Base-by-base conservation (phyloP, 2,113 vertebrate species). In the Apeltes quadracus region DNA sequence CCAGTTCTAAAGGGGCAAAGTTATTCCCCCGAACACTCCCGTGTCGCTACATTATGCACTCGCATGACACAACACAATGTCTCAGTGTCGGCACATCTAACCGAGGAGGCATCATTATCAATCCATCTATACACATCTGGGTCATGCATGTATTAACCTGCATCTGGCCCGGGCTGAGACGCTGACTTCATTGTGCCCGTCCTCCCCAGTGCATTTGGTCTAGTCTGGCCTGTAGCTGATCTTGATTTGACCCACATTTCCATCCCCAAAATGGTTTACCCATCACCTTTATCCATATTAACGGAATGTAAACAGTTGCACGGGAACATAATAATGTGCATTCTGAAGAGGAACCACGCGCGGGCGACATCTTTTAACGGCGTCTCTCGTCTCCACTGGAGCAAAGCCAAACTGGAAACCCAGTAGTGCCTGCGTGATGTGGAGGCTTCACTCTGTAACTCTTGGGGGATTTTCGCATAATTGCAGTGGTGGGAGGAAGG, bases 231-330 rank as follows among this genome's bases (percentile, higher is more conserved):
- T 58, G 46, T 36, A 66, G 72, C 78, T 92, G 75, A 90, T 93
- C 85, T 91, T 76, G 64, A 88, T 73, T 38, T 85, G 85, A 62
- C 87, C 90, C 85, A 91, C 74, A 88, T 92, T 86, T 72, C 50
- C 50, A 48, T 80, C 75, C n/a, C 83, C 65, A 78, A 85, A 84
- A 81, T 85, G 84, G 72, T 83, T 84, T 36, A 68, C 76, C 72
- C 57, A 75, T 27, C 73, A 85, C 43, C 62, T 72, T n/a, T 59
- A 64, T 58, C 41, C 51, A 56, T 51, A 82, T 84, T 87, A 71
- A 72, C 69, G 38, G 80, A 82, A 90, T 88, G 72, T 84, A 89
- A 92, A 90, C 71, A 77, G 63, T 76, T 72, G 80, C 69, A 59
- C 81, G 68, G 64, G 65, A 84, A 61, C 48, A 39, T 73, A 62